Evolutionary conservation across 2,797 vertebrate genomes (phyloP).

Genomic region (Pipistrellus pygmaeus): DNA sequence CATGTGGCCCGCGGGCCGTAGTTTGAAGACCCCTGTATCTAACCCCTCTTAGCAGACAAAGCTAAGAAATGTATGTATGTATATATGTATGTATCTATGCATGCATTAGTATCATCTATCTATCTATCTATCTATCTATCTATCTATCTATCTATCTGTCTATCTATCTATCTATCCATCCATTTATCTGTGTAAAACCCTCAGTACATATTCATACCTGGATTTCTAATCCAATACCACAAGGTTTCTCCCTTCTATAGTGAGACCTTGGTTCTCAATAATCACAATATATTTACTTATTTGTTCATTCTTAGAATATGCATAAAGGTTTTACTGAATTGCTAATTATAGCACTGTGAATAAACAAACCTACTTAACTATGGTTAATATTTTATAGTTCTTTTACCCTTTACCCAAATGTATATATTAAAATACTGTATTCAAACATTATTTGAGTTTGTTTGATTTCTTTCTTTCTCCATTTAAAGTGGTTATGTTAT

Average conservation of each 20-base stretch:
- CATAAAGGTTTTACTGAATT: not conserved
- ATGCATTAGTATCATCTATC: too few species aligned
- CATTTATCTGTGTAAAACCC: not conserved
- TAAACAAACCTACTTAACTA: not conserved
- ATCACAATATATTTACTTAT: conserved; percentile 18
- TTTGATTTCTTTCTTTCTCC: conserved; percentile 1
- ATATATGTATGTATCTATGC: too few species aligned
- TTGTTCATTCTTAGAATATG: not conserved
- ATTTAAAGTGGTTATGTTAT: not conserved
- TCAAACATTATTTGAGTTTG: not conserved
- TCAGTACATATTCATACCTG: not conserved
- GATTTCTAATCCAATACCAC: not conserved
- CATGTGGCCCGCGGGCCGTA: too few species aligned
- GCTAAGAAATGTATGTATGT: too few species aligned
- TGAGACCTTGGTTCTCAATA: not conserved
- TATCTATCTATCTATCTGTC: not conserved
- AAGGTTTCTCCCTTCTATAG: not conserved
- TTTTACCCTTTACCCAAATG: not conserved
- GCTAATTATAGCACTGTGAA: not conserved
- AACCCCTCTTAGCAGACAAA: not conserved
- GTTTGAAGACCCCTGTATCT: too few species aligned
- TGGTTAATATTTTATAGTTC: not conserved
- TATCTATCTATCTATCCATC: not conserved
- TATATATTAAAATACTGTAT: not conserved
- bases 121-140: not conserved